Conservation (phyloP, 1,140 invertebrate species). For the Phymastichus coffea region DNA sequence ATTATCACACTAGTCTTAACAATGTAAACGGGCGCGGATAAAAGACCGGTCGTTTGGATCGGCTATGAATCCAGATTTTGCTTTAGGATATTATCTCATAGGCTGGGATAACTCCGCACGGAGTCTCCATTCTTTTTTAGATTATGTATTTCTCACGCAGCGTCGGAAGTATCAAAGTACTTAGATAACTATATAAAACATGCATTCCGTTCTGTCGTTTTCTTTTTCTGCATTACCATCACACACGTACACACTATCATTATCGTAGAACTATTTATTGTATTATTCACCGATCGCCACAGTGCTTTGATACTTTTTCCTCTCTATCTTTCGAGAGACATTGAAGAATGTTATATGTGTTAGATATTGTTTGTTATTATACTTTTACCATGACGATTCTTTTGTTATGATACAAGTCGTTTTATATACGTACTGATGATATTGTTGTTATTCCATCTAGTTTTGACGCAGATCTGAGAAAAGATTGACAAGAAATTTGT, state of each 20-base stretch:
- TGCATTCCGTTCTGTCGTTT: background rate
- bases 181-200: background rate
- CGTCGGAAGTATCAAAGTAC: constrained; percentile 24
- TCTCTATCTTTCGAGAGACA: background rate
- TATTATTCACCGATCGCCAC: background rate
- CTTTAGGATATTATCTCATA: constrained; percentile 4
- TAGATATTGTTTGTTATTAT: too few relatives aligned
- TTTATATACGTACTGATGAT: too few relatives aligned
- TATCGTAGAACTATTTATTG: background rate
- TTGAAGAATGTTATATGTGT: too few relatives aligned
- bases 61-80: constrained; percentile 4
- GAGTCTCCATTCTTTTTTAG: background rate
- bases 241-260: background rate
- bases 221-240: background rate
- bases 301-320: constrained; percentile 10
- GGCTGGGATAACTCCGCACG: background rate
- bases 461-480: too few relatives aligned
- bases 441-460: too few relatives aligned
- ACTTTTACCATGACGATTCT: too few relatives aligned
- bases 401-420: too few relatives aligned
- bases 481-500: too few relatives aligned
- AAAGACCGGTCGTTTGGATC: background rate
- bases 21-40: constrained; percentile 9
- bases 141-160: background rate
- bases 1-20: constrained; percentile 57